These are phyloP conservation scores for Mormyrops attenuatus DNA, from an alignment of 2,797 vertebrate genomes.

Conservation along the genomic window DNA sequence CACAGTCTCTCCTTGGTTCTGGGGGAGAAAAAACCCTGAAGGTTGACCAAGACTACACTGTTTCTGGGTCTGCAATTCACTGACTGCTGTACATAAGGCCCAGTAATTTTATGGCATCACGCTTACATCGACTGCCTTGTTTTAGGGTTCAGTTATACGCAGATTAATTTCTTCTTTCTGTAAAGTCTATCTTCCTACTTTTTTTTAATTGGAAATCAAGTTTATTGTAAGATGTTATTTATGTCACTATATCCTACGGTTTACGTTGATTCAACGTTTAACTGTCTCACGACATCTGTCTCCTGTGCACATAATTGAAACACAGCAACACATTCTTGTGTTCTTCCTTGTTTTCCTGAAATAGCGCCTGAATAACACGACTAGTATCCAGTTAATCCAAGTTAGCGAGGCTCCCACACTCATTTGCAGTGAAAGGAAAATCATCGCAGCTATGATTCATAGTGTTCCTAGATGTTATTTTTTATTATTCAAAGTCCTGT, in stretches of 20 bases:
- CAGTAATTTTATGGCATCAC: neutral
- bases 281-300: constrained; percentile 31
- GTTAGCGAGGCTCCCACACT: constrained; percentile 72
- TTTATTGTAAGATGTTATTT: constrained; percentile 10
- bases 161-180: neutral
- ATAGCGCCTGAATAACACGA: constrained; percentile 59
- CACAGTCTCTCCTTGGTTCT: constrained; percentile 30
- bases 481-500: constrained; percentile 50
- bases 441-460: constrained; percentile 68
- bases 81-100: neutral
- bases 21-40: constrained; percentile 25
- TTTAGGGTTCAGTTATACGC: neutral
- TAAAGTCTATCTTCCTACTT: neutral
- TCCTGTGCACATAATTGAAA: constrained; percentile 7
- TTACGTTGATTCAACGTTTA: constrained; percentile 35
- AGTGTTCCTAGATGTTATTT: constrained; percentile 57
- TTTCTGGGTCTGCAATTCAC: neutral
- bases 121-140: neutral
- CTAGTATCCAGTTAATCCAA: constrained; percentile 66
- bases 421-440: constrained; percentile 70
- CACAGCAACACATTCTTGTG: constrained; percentile 29
- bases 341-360: constrained; percentile 40
- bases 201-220: neutral
- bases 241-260: constrained; percentile 33
- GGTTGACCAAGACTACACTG: constrained; percentile 19